Base-by-base conservation (phyloP, 23 tunicate species). In the Corella eumyota region DNA sequence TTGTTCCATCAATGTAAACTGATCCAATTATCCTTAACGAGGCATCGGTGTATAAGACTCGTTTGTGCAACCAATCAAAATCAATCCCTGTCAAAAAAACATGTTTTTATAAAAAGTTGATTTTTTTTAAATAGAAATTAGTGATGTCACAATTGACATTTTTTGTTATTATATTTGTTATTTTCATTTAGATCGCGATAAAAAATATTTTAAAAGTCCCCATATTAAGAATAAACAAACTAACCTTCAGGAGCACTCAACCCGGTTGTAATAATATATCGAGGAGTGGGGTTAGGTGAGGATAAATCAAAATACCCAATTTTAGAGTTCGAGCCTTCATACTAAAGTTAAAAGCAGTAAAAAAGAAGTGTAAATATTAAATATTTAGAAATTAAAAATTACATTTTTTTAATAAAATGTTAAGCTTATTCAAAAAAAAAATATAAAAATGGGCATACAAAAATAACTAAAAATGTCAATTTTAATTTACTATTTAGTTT, bases 31-130 rank as follows among this genome's bases (percentile, higher is more conserved):
- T 67, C 17, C 76, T 61, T 30, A 51, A 38, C 25, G 47, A 30
- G 26, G 56, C 46, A 67, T 84, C 94, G 61, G 94, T 69, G 77
- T 34, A 84, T 36, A 68, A 84, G 23, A 84, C 57, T 36, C 83
- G 52, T 22, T 68, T 64, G 65, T 84, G 76, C 20, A 59, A 21
- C 94, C 94, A 84, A 57, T 84, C 94, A 29, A 46, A 84, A 27
- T 75, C 94, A 28, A 84, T 4, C 13, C 94, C 94, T 84, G 78
- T 2, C 21, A 19, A 19, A 5, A 51, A 7, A 51, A n/a, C 13
- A 9, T 40, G 30, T 1, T 26, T 47, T 6, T 34, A 25, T 28
- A n/a, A 47, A 38, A 49, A 20, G 26, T 30, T 0, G 17, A 64
- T 38, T 20, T 64, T n/a, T 24, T n/a, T n/a, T n/a, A n/a, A n/a